A percentile compares a stretch with the other conserved stretches of the same genome.
These are phyloP conservation scores for Trematocara macrostoma DNA, from an alignment of 2,113 vertebrate genomes.

Conservation along the genomic window DNA sequence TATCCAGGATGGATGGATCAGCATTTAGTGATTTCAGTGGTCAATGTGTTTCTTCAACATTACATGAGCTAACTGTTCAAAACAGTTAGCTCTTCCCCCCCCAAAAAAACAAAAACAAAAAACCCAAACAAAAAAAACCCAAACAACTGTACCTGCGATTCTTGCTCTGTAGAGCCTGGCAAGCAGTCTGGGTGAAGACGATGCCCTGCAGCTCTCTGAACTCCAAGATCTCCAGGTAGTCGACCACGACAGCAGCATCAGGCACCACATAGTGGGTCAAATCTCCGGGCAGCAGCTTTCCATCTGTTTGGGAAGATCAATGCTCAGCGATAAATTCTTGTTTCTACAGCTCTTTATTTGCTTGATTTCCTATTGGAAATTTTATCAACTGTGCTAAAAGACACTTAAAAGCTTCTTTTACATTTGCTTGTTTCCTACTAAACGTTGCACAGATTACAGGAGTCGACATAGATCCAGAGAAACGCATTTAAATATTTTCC, in stretches of 20 bases:
- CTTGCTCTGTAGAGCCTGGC: slow-evolving; percentile 84
- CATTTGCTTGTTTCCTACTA: not conserved
- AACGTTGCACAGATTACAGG: not conserved
- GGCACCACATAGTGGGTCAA: slow-evolving; percentile 93
- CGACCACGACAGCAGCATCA: slow-evolving; percentile 84
- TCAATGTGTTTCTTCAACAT: not conserved
- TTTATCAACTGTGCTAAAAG: not conserved
- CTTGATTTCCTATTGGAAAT: not conserved
- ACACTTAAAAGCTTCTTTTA: not conserved
- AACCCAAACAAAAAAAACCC: accelerated
- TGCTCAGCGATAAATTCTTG: not conserved
- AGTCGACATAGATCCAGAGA: accelerated
- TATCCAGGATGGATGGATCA: not conserved
- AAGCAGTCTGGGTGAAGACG: slow-evolving; percentile 91
- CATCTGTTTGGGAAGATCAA: slow-evolving; percentile 67
- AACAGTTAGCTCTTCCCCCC: not conserved
- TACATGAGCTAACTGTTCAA: not conserved
- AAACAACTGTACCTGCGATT: slow-evolving; percentile 82
- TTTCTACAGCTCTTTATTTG: not conserved
- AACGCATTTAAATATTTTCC: not conserved
- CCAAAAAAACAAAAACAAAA: too few species aligned
- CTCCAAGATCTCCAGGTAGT: slow-evolving; percentile 92
- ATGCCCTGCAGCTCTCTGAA: slow-evolving; percentile 85
- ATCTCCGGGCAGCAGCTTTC: slow-evolving; percentile 81
- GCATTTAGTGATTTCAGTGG: not conserved